phyloP scores from a whole-genome alignment of 1,140 invertebrate species.

The Cydia strobilella region DNA sequence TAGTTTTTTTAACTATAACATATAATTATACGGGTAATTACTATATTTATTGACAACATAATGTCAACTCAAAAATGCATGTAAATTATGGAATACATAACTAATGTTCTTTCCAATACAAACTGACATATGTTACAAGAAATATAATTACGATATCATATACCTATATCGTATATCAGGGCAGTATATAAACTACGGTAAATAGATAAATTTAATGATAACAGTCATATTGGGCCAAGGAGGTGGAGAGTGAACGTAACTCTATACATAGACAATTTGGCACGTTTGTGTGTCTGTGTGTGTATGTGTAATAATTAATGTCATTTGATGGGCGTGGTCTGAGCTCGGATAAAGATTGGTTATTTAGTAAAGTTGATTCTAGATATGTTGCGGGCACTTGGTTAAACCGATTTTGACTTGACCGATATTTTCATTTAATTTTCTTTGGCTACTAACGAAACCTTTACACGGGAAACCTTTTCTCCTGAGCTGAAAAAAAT shows the following conservation, averaged over 20 bases:
- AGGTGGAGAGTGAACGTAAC: constrained; percentile 19
- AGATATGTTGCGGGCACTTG: constrained; percentile 43
- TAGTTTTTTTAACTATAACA: no score
- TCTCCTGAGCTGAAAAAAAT: no score
- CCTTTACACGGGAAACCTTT: no score
- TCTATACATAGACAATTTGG: constrained; percentile 9
- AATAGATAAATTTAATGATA: constrained; percentile 8
- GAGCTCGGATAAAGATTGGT: constrained; percentile 46
- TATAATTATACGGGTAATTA: no score
- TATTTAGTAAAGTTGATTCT: constrained; percentile 47
- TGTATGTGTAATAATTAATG: constrained; percentile 60
- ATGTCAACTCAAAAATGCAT: no score
- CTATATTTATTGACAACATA: no score
- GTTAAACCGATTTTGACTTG: neutral
- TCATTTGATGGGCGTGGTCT: constrained; percentile 63
- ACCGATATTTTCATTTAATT: neutral
- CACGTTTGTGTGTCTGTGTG: constrained; percentile 34
- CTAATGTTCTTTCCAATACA: neutral
- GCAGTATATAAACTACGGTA: neutral
- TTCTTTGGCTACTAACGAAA: neutral
- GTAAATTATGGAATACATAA: no score
- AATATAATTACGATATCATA: neutral
- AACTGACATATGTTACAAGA: neutral
- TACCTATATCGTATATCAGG: neutral
- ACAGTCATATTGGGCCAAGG: constrained; percentile 20